phyloP scores from a whole-genome alignment of 2,888 invertebrate species.

The Eucriotettix oculatus region DNA sequence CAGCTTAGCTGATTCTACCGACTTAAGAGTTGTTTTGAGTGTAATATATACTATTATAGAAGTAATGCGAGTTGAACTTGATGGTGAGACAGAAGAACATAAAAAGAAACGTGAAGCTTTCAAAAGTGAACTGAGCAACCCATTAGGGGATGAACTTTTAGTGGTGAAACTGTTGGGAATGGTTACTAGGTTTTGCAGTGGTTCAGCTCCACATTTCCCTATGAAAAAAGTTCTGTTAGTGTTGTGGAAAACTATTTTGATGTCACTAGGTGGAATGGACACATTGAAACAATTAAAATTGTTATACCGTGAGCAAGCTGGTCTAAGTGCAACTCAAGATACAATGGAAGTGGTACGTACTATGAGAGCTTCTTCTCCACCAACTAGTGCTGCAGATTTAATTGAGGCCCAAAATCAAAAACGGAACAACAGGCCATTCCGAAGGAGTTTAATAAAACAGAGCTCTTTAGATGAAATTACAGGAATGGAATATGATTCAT shows the following conservation, averaged over 20 bases:
- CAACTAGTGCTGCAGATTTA: slow-evolving; percentile 79
- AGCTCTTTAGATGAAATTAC: slow-evolving; percentile 74
- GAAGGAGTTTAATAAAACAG: slow-evolving; percentile 72
- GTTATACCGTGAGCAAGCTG: slow-evolving; percentile 47
- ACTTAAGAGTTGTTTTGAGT: slow-evolving; percentile 80
- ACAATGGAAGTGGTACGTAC: slow-evolving; percentile 83
- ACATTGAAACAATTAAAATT: slow-evolving; percentile 63
- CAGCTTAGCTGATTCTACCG: slow-evolving; percentile 77
- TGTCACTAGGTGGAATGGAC: slow-evolving; percentile 82
- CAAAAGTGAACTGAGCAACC: slow-evolving; percentile 40
- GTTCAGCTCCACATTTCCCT: slow-evolving; percentile 91
- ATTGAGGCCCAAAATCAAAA: slow-evolving; percentile 70
- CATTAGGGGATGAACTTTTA: slow-evolving; percentile 62
- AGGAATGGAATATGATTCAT: slow-evolving; percentile 45
- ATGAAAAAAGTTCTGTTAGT: slow-evolving; percentile 94
- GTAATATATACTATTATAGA: slow-evolving; percentile 92
- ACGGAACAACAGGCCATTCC: slow-evolving; percentile 51
- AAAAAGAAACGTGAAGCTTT: slow-evolving; percentile 37
- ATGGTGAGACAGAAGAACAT: slow-evolving; percentile 28
- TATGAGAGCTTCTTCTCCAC: slow-evolving; percentile 91
- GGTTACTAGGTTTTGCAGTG: slow-evolving; percentile 93
- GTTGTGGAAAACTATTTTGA: slow-evolving; percentile 87
- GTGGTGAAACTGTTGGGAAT: slow-evolving; percentile 83
- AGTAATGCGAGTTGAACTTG: slow-evolving; percentile 60
- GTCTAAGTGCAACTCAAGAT: slow-evolving; percentile 61